A percentile compares a stretch with the other conserved stretches of the same genome.
These are phyloP conservation scores for Leistus spinibarbis DNA, from an alignment of 2,888 invertebrate species.

Conservation along the genomic window DNA sequence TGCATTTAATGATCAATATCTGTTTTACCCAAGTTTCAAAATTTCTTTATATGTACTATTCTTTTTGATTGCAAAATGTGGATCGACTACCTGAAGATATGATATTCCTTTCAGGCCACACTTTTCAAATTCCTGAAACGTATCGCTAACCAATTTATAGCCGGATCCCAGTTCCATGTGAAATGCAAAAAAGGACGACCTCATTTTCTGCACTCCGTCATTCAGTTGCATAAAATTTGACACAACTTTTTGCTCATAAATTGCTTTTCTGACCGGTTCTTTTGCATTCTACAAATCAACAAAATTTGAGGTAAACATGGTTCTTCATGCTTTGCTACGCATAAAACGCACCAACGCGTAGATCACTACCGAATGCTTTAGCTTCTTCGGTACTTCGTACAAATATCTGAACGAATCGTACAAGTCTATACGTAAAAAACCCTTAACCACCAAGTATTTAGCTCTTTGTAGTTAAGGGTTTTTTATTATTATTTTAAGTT, in stretches of 20 bases:
- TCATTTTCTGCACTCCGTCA: slow-evolving; percentile 65
- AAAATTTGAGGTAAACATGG: too few species aligned
- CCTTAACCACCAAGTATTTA: background rate
- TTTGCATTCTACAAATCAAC: slow-evolving; percentile 62
- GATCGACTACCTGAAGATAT: slow-evolving; percentile 62
- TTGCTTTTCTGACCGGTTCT: slow-evolving; percentile 65
- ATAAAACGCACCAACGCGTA: too few species aligned
- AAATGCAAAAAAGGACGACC: slow-evolving; percentile 69
- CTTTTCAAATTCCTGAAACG: slow-evolving; percentile 72
- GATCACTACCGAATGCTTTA: too few species aligned
- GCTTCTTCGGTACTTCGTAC: too few species aligned
- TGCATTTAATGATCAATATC: background rate
- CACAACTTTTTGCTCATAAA: slow-evolving; percentile 67
- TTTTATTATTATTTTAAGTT: too few species aligned
- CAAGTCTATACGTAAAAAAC: too few species aligned
- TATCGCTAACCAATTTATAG: slow-evolving; percentile 70
- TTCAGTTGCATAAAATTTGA: slow-evolving; percentile 65
- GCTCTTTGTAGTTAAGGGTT: background rate
- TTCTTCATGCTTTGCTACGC: too few species aligned
- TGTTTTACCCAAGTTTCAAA: slow-evolving; percentile 61
- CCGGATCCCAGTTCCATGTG: slow-evolving; percentile 70
- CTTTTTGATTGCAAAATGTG: slow-evolving; percentile 63
- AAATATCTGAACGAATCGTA: background rate
- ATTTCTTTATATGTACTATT: slow-evolving; percentile 62
- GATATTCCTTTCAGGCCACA: slow-evolving; percentile 70